These are phyloP conservation scores for Nomada ferruginata DNA, from an alignment of 2,888 invertebrate genomes.

Conservation along the genomic window DNA sequence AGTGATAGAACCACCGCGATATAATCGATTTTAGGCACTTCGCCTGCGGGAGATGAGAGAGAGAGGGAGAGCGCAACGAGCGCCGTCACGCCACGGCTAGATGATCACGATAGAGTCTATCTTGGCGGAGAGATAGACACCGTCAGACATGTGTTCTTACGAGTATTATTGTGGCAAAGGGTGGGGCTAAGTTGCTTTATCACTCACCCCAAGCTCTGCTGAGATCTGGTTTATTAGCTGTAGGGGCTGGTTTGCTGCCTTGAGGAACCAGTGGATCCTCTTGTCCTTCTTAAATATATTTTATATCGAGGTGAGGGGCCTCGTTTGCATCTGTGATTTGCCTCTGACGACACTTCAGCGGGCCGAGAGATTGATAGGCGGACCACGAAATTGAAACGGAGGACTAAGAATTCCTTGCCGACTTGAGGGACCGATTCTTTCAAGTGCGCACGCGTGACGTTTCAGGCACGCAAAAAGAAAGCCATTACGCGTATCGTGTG, in stretches of 20 bases:
- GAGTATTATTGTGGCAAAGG: constrained; percentile 20
- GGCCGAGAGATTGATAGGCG: constrained; percentile 43
- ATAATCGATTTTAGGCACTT: constrained; percentile 63
- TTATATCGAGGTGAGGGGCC: no score
- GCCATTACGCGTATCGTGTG: constrained; percentile 22
- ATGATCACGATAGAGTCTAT: constrained; percentile 53
- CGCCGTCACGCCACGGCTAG: constrained; percentile 55
- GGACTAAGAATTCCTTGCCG: constrained; percentile 49
- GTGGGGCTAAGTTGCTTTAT: no score
- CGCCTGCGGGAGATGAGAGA: constrained; percentile 55
- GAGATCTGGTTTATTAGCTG: no score
- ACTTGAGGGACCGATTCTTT: no score
- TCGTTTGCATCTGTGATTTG: constrained; percentile 3
- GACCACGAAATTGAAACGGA: constrained; percentile 56
- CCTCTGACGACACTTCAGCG: constrained; percentile 6
- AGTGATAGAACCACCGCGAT: constrained; percentile 58
- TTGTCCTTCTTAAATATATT: no score
- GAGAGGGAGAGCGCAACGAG: constrained; percentile 30
- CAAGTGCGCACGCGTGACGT: background rate
- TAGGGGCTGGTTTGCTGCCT: no score
- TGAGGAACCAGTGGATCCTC: no score
- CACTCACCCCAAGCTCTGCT: no score
- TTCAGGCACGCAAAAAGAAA: constrained; percentile 31
- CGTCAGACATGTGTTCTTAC: constrained; percentile 24
- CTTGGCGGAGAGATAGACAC: no score